phyloP scores from a whole-genome alignment of 2,113 vertebrate species.

The Tautogolabrus adspersus region DNA sequence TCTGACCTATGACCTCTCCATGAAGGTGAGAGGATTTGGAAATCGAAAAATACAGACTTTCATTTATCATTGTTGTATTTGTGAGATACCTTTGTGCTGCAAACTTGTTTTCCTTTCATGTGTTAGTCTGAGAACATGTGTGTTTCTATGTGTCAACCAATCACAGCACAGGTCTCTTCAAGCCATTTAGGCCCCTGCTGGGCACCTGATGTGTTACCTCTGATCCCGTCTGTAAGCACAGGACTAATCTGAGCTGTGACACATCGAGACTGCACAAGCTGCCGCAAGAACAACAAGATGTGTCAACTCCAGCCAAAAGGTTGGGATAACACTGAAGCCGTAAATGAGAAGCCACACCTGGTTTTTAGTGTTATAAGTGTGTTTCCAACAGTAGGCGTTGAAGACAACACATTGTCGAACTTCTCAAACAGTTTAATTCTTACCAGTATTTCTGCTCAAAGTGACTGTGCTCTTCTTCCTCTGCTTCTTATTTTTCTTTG shows the following conservation, averaged over 20 bases:
- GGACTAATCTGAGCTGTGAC: slow-evolving; percentile 73
- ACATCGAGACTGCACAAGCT: slow-evolving; percentile 59
- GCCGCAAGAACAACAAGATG: slow-evolving; percentile 36
- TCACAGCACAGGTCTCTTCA: slow-evolving; percentile 33
- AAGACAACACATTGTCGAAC: not conserved
- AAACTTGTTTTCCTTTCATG: too few species aligned
- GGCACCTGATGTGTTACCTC: slow-evolving; percentile 47
- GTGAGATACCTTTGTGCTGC: too few species aligned
- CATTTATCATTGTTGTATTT: too few species aligned
- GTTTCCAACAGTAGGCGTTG: not conserved
- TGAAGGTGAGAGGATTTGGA: not conserved
- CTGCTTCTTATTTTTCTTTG: slow-evolving; percentile 95
- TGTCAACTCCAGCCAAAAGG: slow-evolving; percentile 44
- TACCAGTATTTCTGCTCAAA: slow-evolving; percentile 90
- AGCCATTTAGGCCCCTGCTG: slow-evolving; percentile 69
- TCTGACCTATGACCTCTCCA: slow-evolving; percentile 15
- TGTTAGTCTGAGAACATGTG: not conserved
- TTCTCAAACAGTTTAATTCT: slow-evolving; percentile 36
- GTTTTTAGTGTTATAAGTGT: not conserved
- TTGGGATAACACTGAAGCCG: slow-evolving; percentile 26
- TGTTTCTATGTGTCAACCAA: slow-evolving; percentile 26
- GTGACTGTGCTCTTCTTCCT: slow-evolving; percentile 90
- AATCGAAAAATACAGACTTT: too few species aligned
- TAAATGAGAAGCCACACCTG: slow-evolving; percentile 19
- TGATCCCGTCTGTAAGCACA: slow-evolving; percentile 63